Evolutionary conservation across 37 sponge, comb jelly and placozoan genomes (phyloP), one percentile per base, ranked within the genome.

Genomic region (Eunapius fragilis): DNA sequence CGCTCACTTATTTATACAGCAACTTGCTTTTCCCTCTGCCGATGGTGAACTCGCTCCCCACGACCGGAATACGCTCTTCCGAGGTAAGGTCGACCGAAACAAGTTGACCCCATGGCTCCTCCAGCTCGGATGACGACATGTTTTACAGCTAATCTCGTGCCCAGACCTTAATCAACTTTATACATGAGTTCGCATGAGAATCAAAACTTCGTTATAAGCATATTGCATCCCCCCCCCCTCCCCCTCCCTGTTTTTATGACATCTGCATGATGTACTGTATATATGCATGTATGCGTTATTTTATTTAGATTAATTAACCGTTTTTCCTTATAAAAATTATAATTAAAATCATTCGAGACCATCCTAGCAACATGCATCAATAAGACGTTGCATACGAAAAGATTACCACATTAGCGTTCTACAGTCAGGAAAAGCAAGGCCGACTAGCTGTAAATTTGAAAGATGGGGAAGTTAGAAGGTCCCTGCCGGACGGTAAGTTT

Each of bases 61-160:
- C 68, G 17, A 93, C 37, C 4, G 93, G 93, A 26, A 88, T 30
- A 2, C 84, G 47, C 24, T 89, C 83, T n/a, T 81, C 93, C 13
- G 36, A 28, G 7, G 11, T 69, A 23, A 74, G 75, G 31, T 84
- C 58, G 27, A 78, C 2, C 35, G 77, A 58, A 2, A 89, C 80
- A 76, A 93, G 84, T 81, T 80, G 80, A 25, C 88, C 93, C 93
- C 93, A 93, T 12, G 93, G 93, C 37, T 82, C 84, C 38, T 79
- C 93, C 35, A 87, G 80, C 77, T 37, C 33, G 10, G 67, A 58
- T 2, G 58, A 58, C 58, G 58, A 58, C 58, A 58, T 58, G 6
- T 11, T 1, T 2, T 2, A 17, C 58, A 58, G 58, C 58, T 12
- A 2, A 58, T 4, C 47, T 58, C 58, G 58, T 58, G 22, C 58